phyloP scores from a whole-genome alignment of 2,888 invertebrate species.

The Drosophila incognita region DNA sequence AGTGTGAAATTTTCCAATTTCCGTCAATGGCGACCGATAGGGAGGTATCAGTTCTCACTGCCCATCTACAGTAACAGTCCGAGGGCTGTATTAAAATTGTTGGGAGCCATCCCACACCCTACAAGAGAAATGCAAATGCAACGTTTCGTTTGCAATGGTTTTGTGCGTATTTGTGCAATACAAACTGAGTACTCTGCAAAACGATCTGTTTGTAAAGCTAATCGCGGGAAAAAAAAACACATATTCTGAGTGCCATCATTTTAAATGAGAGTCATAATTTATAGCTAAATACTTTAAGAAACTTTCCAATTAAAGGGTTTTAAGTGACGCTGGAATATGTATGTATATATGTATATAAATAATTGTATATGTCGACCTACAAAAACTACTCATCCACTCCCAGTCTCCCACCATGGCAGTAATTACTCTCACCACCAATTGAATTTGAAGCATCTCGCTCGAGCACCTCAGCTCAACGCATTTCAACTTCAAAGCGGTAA shows the following conservation, averaged over 20 bases:
- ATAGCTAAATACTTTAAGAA: conserved; percentile 11
- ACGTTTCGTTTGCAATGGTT: conserved; percentile 46
- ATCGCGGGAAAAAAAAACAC: conserved; percentile 11
- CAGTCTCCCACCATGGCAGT: background rate
- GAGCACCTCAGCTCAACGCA: conserved; percentile 26
- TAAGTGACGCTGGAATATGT: background rate
- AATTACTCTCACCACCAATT: conserved; percentile 28
- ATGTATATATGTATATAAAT: background rate
- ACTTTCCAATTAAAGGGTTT: background rate
- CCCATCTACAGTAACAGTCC: background rate
- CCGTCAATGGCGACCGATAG: conserved; percentile 48
- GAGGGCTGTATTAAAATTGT: conserved; percentile 22
- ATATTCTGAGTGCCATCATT: conserved; percentile 1
- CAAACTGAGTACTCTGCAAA: conserved; percentile 51
- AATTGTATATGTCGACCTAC: background rate
- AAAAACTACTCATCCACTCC: background rate
- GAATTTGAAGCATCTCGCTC: conserved; percentile 39
- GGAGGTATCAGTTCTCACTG: background rate
- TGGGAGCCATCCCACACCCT: background rate
- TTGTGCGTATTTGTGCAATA: conserved; percentile 44
- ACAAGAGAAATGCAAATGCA: conserved; percentile 51
- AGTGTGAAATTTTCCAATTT: conserved; percentile 86
- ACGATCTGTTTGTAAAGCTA: conserved; percentile 55
- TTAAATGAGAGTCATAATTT: conserved; percentile 12
- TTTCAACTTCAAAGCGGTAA: conserved; percentile 49